Base-by-base conservation (phyloP, 2,888 invertebrate species). In the Cinara cedri region DNA sequence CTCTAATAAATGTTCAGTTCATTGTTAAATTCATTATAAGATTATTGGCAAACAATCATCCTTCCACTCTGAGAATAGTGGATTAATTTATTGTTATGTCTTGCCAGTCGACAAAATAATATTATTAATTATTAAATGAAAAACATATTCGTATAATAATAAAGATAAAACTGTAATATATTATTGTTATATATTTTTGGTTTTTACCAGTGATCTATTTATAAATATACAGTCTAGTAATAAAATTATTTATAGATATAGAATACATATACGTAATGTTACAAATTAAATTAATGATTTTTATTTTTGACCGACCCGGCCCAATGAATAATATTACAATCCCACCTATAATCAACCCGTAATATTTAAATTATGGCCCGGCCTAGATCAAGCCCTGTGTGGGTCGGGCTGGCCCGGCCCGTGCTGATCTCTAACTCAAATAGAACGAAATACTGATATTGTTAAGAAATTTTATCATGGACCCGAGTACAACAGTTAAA, bases 281-380 rank as follows among this genome's bases (percentile, higher is more conserved):
- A 57, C 24, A 24, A 57, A 57, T 24, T 57, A 24, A 57, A 57
- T 57, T 24, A 57, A 57, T 57, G 8, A 57, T 21, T 57, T 57
- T 57, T 57, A 57, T 57, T 57, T 57, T 57, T 24, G 24, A 57
- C 21, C 57, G 60, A 62, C 60, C 60, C 34, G 60, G 60, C 34
- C 60, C 60, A 62, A 62, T 62, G 26, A 34, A 62, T 34, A 62
- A 62, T 62, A 62, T 62, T 34, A 62, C 34, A 34, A 62, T 62
- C 34, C 60, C 26, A 34, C 60, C 60, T 34, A 34, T 62, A 62
- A 62, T 24, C 57, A 57, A 34, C 34, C 34, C 34, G 34, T 34
- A 34, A 34, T 34, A 34, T 34, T 34, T 34, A 34, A 34, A 34
- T 34, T 34, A 34, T 34, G 6, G 34, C 34, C 3, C 34, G 34